These are phyloP conservation scores for Okapia johnstoni DNA, from an alignment of 2,113 vertebrate species.

Conservation along the genomic window DNA sequence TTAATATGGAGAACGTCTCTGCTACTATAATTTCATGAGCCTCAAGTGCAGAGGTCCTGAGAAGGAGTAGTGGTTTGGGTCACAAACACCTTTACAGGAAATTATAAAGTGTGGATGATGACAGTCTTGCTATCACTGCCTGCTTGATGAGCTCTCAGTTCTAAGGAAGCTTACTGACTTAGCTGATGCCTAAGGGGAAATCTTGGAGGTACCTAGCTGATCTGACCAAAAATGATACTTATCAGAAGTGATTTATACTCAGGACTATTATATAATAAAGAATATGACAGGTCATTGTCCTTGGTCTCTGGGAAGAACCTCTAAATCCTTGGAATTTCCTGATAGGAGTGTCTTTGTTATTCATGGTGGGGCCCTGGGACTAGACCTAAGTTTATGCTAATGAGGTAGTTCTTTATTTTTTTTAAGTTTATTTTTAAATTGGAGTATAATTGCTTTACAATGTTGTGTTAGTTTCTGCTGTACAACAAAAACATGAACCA, in stretches of 20 bases:
- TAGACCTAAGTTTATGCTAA: constrained; percentile 3
- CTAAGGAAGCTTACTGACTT: neutral
- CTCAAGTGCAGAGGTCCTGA: neutral
- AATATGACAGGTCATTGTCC: neutral
- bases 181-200: neutral
- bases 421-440: neutral
- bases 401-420: neutral
- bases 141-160: neutral
- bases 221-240: neutral
- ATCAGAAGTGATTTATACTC: neutral
- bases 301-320: neutral
- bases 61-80: neutral
- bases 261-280: neutral
- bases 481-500: neutral
- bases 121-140: neutral
- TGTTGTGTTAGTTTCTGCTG: neutral
- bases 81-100: neutral
- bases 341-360: neutral
- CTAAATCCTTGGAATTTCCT: neutral
- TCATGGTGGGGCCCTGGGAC: neutral
- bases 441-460: neutral
- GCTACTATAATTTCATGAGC: neutral
- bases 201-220: neutral
- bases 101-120: neutral
- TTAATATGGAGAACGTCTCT: neutral